These are phyloP conservation scores for Euwallacea fornicatus DNA, from an alignment of 1,140 invertebrate species.

Conservation along the genomic window DNA sequence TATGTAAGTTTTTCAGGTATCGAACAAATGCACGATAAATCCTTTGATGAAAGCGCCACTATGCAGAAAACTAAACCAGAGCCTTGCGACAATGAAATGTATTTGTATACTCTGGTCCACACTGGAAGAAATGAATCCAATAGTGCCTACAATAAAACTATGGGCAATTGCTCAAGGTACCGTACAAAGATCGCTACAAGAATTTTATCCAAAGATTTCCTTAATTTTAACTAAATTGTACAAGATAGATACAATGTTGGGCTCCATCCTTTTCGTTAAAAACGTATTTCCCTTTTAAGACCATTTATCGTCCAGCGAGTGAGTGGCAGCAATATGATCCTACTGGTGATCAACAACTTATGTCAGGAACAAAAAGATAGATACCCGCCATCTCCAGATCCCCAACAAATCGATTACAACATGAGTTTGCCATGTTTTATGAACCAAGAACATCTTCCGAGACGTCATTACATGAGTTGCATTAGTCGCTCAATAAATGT, in stretches of 20 bases:
- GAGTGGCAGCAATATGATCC: slow-evolving; percentile 78
- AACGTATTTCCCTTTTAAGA: slow-evolving; percentile 51
- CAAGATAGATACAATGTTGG: no score
- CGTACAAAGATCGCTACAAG: no score
- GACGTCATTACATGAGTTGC: slow-evolving; percentile 52
- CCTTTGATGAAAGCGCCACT: slow-evolving; percentile 35
- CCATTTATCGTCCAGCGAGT: slow-evolving; percentile 83
- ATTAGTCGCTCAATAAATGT: slow-evolving; percentile 51
- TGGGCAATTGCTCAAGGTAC: slow-evolving; percentile 48
- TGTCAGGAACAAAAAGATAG: slow-evolving; percentile 56
- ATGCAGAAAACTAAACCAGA: slow-evolving; percentile 72
- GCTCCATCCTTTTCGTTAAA: no score
- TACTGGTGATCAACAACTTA: slow-evolving; percentile 75
- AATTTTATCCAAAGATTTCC: not conserved
- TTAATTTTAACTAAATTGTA: not conserved
- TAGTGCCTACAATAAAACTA: slow-evolving; percentile 48
- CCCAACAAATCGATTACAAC: slow-evolving; percentile 49
- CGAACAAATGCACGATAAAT: slow-evolving; percentile 12
- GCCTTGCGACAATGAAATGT: slow-evolving; percentile 74
- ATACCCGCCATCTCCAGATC: slow-evolving; percentile 43
- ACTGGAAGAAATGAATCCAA: slow-evolving; percentile 45
- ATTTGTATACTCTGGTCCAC: slow-evolving; percentile 56
- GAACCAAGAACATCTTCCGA: slow-evolving; percentile 45
- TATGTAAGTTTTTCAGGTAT: not conserved
- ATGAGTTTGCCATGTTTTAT: slow-evolving; percentile 52